phyloP scores from a whole-genome alignment of 2,113 vertebrate genomes.

The Ascaphus truei region DNA sequence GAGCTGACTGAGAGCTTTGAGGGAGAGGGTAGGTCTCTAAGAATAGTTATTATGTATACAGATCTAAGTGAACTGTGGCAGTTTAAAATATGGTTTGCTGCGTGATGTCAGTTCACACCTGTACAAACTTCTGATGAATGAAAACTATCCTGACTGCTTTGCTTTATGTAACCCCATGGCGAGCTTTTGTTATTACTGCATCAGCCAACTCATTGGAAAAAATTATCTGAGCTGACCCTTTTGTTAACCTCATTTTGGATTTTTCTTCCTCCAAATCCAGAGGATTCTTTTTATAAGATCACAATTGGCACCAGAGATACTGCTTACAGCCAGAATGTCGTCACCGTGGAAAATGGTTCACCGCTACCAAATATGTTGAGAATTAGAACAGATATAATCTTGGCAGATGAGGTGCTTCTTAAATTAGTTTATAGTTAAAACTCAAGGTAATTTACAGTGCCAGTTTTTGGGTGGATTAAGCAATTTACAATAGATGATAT shows the following conservation, averaged over 20 bases:
- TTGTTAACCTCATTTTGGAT: conserved; percentile 23
- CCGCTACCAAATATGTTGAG: conserved; percentile 5
- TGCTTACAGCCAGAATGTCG: background rate
- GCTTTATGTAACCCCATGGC: background rate
- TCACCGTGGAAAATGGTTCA: conserved; percentile 5
- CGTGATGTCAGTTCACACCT: conserved; percentile 33
- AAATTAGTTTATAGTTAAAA: background rate
- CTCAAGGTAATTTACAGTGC: background rate
- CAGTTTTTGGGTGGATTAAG: background rate
- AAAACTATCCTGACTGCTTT: background rate
- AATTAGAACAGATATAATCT: conserved; percentile 22
- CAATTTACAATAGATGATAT: too few relatives aligned
- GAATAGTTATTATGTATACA: background rate
- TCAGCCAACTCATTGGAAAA: conserved; percentile 26
- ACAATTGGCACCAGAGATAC: conserved; percentile 29
- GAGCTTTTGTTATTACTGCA: background rate
- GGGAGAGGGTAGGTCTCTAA: background rate
- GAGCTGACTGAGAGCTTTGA: background rate
- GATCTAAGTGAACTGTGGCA: conserved; percentile 5
- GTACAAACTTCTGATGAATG: conserved; percentile 32
- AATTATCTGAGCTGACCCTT: background rate
- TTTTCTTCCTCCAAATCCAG: conserved; percentile 4
- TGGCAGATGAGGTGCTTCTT: conserved; percentile 2
- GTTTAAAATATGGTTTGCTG: background rate
- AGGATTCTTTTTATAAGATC: conserved; percentile 12